Evolutionary conservation across 2,888 invertebrate genomes (phyloP), one percentile per base, ranked within the genome.

Genomic region (Calliopum simillimum): DNA sequence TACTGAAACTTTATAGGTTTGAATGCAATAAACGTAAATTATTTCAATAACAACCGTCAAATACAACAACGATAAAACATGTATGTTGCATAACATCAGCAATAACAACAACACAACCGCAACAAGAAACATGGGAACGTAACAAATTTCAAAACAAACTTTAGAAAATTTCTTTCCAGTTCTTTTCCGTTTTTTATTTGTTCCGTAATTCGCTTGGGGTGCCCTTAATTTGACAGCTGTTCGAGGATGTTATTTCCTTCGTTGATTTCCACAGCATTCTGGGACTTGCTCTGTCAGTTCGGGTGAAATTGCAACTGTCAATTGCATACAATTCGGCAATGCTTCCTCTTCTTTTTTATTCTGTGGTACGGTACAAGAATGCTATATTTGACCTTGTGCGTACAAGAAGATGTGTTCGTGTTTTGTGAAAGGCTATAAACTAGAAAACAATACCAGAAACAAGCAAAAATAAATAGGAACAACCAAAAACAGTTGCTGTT

Each of bases 221-320:
- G 74, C 71, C 71, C 70, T 73, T 72, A 74, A 74, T 74, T 74
- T 75, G 75, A 75, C 75, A 74, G 74, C 68, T 61, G 71, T 70
- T 71, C 71, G 53, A 67, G 67, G 56, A 56, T 69, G 69, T 63
- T 72, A 33, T 71, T 67, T 61, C 61, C 21, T 23, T 58, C 56
- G 68, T 68, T 66, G 64, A 51, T 62, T 65, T 58, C 66, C 64
- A 59, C 23, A 41, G 49, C 58, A 64, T 49, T 56, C 46, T 46
- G 66, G 55, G 53, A 65, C 55, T 55, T 19, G 21, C 65, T 44
- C 55, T 81, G 82, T 82, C 82, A 83, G 81, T 75, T 79, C 78
- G 79, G 76, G 78, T 76, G 78, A 81, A 82, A 83, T 82, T 82
- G 82, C 82, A 81, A 80, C 83, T 82, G 83, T 83, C 82, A 82